Base-by-base conservation (phyloP, 1,140 invertebrate species). In the Dendrolimus punctatus region DNA sequence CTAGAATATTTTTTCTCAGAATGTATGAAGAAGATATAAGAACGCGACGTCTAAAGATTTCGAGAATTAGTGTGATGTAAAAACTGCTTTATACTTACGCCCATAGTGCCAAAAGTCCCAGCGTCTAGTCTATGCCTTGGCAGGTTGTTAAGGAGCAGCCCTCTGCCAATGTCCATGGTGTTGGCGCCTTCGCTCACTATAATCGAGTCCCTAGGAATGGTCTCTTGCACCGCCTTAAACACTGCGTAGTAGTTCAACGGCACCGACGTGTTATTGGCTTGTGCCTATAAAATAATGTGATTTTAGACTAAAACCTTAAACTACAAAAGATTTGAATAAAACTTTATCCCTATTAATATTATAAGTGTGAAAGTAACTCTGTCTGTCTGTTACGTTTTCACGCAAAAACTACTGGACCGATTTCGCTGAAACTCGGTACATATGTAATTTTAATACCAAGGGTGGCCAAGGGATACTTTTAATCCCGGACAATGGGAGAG, bases 151-250 rank as follows among this genome's bases (percentile, higher is more conserved):
- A 93, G 84, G 9, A 99, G 83, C 81, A 99, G 92, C 0, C 96
- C 93, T 46, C 97, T 90, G 4, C 97, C 96, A 73, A 99, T 99
- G 71, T 99, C 97, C 98, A 99, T 99, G 1, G 98, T 99, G 77
- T 99, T 99, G 7, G 97, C 97, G 43, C 98, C 98, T 89, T 99
- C 98, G 73, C 96, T 98, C n/a, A 98, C 94, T 68, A 99, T 96
- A 4, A 99, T 92, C 10, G 92, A 92, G 88, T 99, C 94, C 64
- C 90, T 88, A 0, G 94, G 94, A 57, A 96, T 90, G 23, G 87
- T 82, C 51, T 92, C 88, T 70, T 94, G 92, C 53, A 96, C 90
- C 55, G 94, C 90, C 71, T 94, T 91, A 73, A 98, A 97, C 41
- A 96, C 96, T 37, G 95, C 91, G 77, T 98, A 99, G 79, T 99